These are phyloP conservation scores for Aythya baeri DNA, from an alignment of 2,113 vertebrate genomes.

Conservation along the genomic window DNA sequence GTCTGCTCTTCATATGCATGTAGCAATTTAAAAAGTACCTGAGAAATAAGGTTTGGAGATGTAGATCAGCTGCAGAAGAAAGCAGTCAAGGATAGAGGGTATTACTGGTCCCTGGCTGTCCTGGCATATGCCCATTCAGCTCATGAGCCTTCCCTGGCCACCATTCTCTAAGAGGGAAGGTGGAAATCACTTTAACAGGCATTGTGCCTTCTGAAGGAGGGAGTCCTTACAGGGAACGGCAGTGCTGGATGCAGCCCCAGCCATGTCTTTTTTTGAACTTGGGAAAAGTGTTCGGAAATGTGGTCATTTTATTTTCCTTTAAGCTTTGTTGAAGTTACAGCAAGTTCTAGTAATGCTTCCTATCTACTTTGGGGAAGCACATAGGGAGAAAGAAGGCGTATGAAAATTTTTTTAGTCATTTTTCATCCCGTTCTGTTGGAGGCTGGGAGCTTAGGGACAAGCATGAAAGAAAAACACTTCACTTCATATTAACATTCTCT, in stretches of 20 bases:
- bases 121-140: background rate
- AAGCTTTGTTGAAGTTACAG: no score
- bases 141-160: background rate
- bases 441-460: background rate
- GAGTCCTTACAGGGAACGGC: background rate
- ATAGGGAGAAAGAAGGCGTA: accelerated
- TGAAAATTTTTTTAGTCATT: background rate
- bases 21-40: background rate
- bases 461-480: background rate
- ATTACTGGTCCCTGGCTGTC: accelerated
- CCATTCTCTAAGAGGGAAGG: no score
- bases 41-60: background rate
- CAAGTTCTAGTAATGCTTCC: background rate
- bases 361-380: background rate
- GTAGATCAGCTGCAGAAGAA: background rate
- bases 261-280: no score
- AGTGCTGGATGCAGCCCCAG: background rate
- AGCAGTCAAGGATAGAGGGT: background rate
- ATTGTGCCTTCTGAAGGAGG: background rate
- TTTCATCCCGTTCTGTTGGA: background rate
- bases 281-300: no score
- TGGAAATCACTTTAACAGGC: background rate
- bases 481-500: background rate
- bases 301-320: no score
- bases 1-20: background rate